phyloP scores from a whole-genome alignment of 2,797 vertebrate species.

The Microhierax caerulescens region DNA sequence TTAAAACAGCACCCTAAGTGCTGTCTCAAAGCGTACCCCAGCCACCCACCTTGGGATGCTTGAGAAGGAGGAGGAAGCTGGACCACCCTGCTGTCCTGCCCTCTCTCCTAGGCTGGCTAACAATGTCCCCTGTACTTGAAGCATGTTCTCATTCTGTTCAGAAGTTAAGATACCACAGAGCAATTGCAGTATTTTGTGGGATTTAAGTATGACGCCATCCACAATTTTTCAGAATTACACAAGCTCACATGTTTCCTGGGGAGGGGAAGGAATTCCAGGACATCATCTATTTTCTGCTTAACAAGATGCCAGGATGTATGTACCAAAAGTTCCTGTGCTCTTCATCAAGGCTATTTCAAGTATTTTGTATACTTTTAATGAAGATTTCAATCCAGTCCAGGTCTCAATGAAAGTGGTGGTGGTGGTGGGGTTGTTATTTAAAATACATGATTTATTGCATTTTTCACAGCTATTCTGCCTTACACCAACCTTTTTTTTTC shows the following conservation, averaged over 20 bases:
- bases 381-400: neutral
- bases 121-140: neutral
- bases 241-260: slow-evolving; percentile 50
- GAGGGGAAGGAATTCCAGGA: neutral
- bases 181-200: slow-evolving; percentile 48
- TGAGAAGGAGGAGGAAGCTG: neutral
- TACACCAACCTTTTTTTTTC: neutral
- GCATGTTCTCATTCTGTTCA: slow-evolving; percentile 4
- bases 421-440: no score
- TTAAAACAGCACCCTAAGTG: neutral
- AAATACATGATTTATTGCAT: neutral
- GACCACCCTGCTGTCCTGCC: neutral
- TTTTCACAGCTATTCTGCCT: neutral
- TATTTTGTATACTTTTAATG: neutral
- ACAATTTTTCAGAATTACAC: slow-evolving; percentile 55
- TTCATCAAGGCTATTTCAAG: neutral
- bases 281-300: slow-evolving; percentile 15
- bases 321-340: neutral
- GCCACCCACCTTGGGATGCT: neutral
- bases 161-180: slow-evolving; percentile 47
- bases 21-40: neutral
- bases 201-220: slow-evolving; percentile 48
- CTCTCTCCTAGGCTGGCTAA: neutral
- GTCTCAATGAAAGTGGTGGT: neutral
- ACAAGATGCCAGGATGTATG: neutral